Conservation (phyloP, 2,888 invertebrate species). For the Leptogaster cylindrica region DNA sequence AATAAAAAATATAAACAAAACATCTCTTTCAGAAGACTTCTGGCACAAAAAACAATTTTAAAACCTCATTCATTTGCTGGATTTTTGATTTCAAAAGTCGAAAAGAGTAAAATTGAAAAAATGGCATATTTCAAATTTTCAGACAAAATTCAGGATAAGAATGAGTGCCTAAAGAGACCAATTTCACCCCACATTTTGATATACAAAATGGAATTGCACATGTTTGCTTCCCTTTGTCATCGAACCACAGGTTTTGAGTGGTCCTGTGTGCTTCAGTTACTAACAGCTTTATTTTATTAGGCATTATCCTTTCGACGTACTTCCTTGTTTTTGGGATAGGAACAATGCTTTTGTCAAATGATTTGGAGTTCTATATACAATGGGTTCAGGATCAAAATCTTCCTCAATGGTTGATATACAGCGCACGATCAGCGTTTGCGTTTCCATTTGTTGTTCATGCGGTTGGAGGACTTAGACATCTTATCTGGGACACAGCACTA, state of each 20-base stretch:
- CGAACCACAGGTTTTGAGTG: background rate
- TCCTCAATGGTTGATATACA: background rate
- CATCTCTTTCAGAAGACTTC: too few relatives aligned
- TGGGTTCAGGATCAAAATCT: background rate
- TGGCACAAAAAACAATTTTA: too few relatives aligned
- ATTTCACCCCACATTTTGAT: slow-evolving; percentile 87
- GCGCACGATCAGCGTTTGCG: slow-evolving; percentile 72
- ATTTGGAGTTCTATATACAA: slow-evolving; percentile 48
- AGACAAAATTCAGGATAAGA: slow-evolving; percentile 67
- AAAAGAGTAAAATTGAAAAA: slow-evolving; percentile 6
- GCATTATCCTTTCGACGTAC: background rate
- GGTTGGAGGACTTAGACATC: slow-evolving; percentile 83
- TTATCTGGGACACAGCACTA: slow-evolving; percentile 78
- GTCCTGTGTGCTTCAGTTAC: background rate
- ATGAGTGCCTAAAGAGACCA: slow-evolving; percentile 76
- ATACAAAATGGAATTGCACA: slow-evolving; percentile 64
- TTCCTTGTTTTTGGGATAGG: slow-evolving; percentile 62
- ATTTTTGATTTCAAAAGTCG: too few relatives aligned
- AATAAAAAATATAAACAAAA: too few relatives aligned
- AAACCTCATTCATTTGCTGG: too few relatives aligned
- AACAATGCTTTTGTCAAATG: slow-evolving; percentile 65
- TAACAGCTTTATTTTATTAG: background rate
- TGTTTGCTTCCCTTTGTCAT: background rate
- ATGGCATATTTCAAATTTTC: background rate
- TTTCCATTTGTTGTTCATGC: slow-evolving; percentile 81